Conservation (phyloP, 1,140 invertebrate species). For the Atopsyche davidsoni region DNA sequence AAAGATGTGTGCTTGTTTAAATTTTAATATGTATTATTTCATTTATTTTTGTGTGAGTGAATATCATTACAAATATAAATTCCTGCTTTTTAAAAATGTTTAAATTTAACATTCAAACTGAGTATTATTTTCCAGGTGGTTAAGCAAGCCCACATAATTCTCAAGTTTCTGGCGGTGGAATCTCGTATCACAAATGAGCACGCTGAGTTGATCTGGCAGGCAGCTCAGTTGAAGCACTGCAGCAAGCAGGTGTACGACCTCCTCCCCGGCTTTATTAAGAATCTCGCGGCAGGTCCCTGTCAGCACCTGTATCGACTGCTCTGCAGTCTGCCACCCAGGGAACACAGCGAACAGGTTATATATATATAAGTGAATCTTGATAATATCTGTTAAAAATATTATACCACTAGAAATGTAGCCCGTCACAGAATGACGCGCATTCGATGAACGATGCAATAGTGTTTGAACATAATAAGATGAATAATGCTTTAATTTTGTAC, state of each 20-base stretch:
- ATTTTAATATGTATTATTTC: too few species aligned
- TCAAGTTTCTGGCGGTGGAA: constrained; percentile 89
- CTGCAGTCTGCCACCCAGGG: constrained; percentile 77
- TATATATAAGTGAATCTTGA: too few species aligned
- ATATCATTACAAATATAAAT: too few species aligned
- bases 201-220: constrained; percentile 89
- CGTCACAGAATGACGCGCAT: too few species aligned
- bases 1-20: too few species aligned
- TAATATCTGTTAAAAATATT: too few species aligned
- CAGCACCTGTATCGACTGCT: constrained; percentile 81
- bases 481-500: too few species aligned
- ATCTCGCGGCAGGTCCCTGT: constrained; percentile 79
- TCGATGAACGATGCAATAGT: too few species aligned
- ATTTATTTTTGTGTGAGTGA: too few species aligned
- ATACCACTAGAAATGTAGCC: too few species aligned
- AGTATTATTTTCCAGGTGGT: constrained; percentile 72
- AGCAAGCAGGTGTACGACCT: constrained; percentile 89
- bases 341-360: constrained; percentile 83
- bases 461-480: too few species aligned
- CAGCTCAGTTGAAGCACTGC: constrained; percentile 90
- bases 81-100: constrained; percentile 9
- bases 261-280: constrained; percentile 82
- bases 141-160: constrained; percentile 88
- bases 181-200: constrained; percentile 85
- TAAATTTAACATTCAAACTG: too few species aligned